Base-by-base conservation (phyloP, 2,797 vertebrate genomes). In the Urosaurus nigricauda region DNA sequence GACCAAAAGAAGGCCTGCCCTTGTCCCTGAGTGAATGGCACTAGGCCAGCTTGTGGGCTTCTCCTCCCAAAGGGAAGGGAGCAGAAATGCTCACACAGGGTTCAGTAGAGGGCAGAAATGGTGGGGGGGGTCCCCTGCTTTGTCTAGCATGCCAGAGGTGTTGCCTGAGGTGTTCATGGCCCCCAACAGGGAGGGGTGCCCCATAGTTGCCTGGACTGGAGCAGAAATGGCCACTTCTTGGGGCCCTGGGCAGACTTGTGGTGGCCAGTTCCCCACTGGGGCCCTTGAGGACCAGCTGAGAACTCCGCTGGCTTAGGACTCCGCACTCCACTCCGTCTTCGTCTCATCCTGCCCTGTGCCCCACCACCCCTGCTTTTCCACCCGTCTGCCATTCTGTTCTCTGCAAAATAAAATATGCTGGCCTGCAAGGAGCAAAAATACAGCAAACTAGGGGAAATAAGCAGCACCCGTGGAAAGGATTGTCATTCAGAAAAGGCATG, bases 401-500 rank as follows among this genome's bases (percentile, higher is more conserved):
- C 16, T 12, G 40, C 63, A 70, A 51, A 71, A 74, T 43, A 74
- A 65, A 40, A 19, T 19, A 12, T 32, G 29, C 29, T 35, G 63
- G 13, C 37, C 43, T 51, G 32, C 8, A 3, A 47, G 40, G 40
- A n/a, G 19, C 32, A 9, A 58, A 74, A 74, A 75, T 40, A 29
- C 16, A 4, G 37, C 73, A 12, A 26, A 40, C 51, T 9, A 6
- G 35, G 35, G 7, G 51, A 19, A 40, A 58, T 24, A n/a, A 70
- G 24, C 5, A 7, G 79, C 0, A 2, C 9, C 2, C 3, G 0
- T 11, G n/a, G 14, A 24, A 5, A 12, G 2, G 19, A 2, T 21
- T 37, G 1, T 14, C 0, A 3, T 37, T 73, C 21, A 16, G 12
- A n/a, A 24, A 13, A 21, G 37, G 51, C 16, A 24, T 9, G 13